phyloP scores from a whole-genome alignment of 2,113 vertebrate species.

The Siniperca knerii region DNA sequence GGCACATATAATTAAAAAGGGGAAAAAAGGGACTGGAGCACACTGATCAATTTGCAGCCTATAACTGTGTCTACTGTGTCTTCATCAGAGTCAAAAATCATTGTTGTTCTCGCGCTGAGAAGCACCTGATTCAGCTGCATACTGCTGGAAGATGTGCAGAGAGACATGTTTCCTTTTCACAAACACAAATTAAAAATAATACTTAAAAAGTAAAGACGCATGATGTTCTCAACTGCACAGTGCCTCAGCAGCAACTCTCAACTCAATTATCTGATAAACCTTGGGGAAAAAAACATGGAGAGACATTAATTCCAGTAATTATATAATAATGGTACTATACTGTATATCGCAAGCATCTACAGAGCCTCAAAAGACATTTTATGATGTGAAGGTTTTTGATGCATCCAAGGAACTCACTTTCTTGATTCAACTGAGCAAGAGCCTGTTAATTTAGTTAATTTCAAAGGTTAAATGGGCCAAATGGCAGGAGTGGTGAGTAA shows the following conservation, averaged over 20 bases:
- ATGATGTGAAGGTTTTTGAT: not conserved
- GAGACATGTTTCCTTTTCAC: not conserved
- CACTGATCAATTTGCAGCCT: not conserved
- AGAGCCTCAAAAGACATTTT: not conserved
- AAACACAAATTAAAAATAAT: not conserved
- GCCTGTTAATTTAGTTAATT: slow-evolving; percentile 9
- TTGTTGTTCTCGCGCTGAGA: not conserved
- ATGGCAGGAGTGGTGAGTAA: not conserved
- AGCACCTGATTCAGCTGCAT: not conserved
- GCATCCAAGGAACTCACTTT: not conserved
- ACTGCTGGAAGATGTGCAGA: not conserved
- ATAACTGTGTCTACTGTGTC: not conserved
- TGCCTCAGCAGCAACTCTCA: not conserved
- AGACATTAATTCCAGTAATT: not conserved
- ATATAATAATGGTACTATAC: not conserved
- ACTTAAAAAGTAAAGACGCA: not conserved
- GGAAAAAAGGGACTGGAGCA: not conserved
- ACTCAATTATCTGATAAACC: not conserved
- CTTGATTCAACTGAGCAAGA: slow-evolving; percentile 22
- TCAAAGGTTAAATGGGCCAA: not conserved
- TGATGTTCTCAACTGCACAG: not conserved
- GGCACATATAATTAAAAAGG: not conserved
- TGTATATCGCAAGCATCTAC: not conserved
- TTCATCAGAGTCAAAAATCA: not conserved
- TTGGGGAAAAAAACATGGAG: not conserved